phyloP scores from a whole-genome alignment of 35 echinoderm and acorn worm species.

The Patiria miniata region DNA sequence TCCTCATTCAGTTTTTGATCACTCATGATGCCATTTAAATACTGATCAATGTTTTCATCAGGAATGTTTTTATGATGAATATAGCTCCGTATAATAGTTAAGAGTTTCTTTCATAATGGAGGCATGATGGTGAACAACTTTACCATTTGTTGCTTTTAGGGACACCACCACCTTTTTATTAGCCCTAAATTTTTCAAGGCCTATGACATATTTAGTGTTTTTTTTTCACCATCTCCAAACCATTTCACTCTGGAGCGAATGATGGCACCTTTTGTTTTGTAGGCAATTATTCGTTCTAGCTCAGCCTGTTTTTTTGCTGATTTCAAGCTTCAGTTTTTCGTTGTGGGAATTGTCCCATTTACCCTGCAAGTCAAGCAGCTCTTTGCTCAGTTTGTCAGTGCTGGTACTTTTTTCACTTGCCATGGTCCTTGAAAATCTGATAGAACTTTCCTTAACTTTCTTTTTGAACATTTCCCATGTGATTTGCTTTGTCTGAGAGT shows the following conservation, averaged over 20 bases:
- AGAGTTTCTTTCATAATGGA: slow-evolving; percentile 23
- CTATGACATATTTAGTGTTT: slow-evolving; percentile 56
- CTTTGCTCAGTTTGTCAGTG: neutral
- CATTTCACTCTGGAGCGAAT: slow-evolving; percentile 45
- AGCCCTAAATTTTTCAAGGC: slow-evolving; percentile 33
- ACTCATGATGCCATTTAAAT: slow-evolving; percentile 7
- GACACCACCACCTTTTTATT: slow-evolving; percentile 30
- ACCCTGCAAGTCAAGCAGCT: neutral
- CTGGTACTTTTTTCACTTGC: slow-evolving; percentile 10
- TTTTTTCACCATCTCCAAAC: slow-evolving; percentile 47
- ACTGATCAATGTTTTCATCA: slow-evolving; percentile 28
- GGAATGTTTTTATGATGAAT: slow-evolving; percentile 13
- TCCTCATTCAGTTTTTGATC: neutral
- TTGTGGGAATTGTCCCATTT: neutral
- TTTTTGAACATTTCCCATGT: neutral
- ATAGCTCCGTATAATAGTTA: neutral
- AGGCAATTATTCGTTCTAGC: slow-evolving; percentile 26
- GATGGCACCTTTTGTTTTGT: slow-evolving; percentile 14
- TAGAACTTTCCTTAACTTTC: neutral
- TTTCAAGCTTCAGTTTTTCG: neutral
- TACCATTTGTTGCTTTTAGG: slow-evolving; percentile 11
- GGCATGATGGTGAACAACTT: slow-evolving; percentile 1
- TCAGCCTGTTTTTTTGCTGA: neutral
- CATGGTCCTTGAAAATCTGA: neutral
- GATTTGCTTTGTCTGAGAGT: neutral